phyloP scores from a whole-genome alignment of 92 coral and sea anemone genomes.

The Scolanthus callimorphus region DNA sequence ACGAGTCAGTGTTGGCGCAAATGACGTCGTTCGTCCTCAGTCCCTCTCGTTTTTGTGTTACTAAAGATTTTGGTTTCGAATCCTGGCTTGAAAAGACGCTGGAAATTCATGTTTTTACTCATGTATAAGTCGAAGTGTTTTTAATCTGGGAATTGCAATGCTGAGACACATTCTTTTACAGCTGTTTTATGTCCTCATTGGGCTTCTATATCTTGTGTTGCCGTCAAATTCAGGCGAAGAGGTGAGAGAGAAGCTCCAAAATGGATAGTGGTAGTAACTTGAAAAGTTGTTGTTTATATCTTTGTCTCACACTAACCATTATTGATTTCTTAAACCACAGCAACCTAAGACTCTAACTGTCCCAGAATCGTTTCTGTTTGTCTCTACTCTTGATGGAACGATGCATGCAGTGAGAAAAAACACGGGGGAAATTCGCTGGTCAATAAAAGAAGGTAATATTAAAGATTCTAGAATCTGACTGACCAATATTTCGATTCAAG shows the following conservation, averaged over 20 bases:
- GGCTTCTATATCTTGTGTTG: constrained; percentile 4
- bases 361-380: constrained; percentile 90
- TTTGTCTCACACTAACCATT: too few species aligned
- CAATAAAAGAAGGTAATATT: constrained; percentile 98
- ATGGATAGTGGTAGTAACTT: too few species aligned
- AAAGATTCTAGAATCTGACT: too few species aligned
- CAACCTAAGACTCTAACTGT: constrained; percentile 83
- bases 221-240: constrained; percentile 16
- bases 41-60: too few species aligned
- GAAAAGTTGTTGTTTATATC: too few species aligned
- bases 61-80: too few species aligned
- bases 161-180: constrained; percentile 7
- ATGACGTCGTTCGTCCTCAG: constrained; percentile 30
- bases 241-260: too few species aligned
- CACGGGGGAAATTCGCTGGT: constrained; percentile 95
- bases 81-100: too few species aligned
- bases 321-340: constrained; percentile 3
- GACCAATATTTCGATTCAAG: too few species aligned
- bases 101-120: too few species aligned
- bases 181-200: constrained; percentile 9
- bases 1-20: constrained; percentile 3
- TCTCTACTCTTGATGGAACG: constrained; percentile 95
- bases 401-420: constrained; percentile 93
- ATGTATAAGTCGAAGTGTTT: too few species aligned
- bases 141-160: constrained; percentile 5